Evolutionary conservation across 2,113 vertebrate species (phyloP).

Genomic region (Accipiter virgatus): DNA sequence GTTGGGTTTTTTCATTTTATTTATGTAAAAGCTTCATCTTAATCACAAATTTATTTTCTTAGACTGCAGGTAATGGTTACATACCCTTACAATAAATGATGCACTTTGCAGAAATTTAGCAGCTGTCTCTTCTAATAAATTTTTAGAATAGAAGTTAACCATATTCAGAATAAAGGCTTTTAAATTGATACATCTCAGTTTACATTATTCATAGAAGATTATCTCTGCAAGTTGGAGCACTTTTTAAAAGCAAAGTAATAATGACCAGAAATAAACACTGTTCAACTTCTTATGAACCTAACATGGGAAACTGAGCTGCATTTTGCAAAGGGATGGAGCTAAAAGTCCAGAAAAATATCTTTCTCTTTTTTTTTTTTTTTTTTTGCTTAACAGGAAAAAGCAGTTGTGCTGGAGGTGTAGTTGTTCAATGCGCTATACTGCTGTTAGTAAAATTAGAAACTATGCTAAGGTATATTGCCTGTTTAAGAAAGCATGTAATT

Average conservation of each 20-base stretch:
- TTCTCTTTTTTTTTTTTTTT: no score
- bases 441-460: neutral
- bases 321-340: neutral
- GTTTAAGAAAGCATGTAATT: neutral
- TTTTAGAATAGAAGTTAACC: neutral
- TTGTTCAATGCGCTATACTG: neutral
- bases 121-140: neutral
- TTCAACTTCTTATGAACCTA: neutral
- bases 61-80: neutral
- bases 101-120: neutral
- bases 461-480: fast-evolving
- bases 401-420: neutral
- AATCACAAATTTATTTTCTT: neutral
- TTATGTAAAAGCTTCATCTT: neutral
- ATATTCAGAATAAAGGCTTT: neutral
- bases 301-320: neutral
- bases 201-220: neutral
- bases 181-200: neutral
- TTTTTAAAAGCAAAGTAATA: neutral
- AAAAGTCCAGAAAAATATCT: neutral
- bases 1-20: neutral
- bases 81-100: neutral
- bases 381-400: neutral
- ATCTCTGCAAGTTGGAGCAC: neutral
- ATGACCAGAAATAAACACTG: neutral